Evolutionary conservation across 64 coral and sea anemone genomes (phyloP), one percentile per base, ranked within the genome.

Genomic region (Platygyra sinensis): DNA sequence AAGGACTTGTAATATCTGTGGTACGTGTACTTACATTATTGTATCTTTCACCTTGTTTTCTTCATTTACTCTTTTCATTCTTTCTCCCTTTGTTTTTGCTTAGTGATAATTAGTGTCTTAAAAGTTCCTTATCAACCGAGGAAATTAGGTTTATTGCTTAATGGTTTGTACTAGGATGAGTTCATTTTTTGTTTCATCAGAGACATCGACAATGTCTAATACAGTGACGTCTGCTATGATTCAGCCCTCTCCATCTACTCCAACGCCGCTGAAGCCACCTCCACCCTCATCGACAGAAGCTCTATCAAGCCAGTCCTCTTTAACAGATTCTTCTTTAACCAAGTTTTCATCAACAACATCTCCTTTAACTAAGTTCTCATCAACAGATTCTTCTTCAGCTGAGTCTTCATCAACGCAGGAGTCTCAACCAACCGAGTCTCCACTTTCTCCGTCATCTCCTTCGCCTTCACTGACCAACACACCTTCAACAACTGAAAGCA

Each of bases 1-100:
- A 64, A 62, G 27, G 52, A 75, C 80, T 32, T 91, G 89, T 33
- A 49, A 51, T 33, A 28, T 91, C 36, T 91, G 90, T 22, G 81
- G 81, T 77, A 85, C 1, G 81, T 85, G 22, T 25, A 11, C 25
- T n/a, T n/a, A 9, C 65, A 69, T 69, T 25, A 0, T 69, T 27
- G 22, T 69, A 11, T 27, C 22, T 24, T 25, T 27, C 7, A 29
- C 18, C 24, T 67, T 0, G 17, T 76, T 49, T 38, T 42, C 33
- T 76, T 49, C 16, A 16, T 20, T 76, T 19, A 1, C 4, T 77
- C 33, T 10, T 77, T 77, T 18, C 10, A 6, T 8, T 69, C n/a
- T 69, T 69, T 25, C 11, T 69, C 2, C n/a, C 10, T 69, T 25
- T 69, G 22, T 10, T 11, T 6, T 27, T 69, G 54, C 1, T 13